phyloP scores from a whole-genome alignment of 2,888 invertebrate species.

The Lasioglossum vierecki region DNA sequence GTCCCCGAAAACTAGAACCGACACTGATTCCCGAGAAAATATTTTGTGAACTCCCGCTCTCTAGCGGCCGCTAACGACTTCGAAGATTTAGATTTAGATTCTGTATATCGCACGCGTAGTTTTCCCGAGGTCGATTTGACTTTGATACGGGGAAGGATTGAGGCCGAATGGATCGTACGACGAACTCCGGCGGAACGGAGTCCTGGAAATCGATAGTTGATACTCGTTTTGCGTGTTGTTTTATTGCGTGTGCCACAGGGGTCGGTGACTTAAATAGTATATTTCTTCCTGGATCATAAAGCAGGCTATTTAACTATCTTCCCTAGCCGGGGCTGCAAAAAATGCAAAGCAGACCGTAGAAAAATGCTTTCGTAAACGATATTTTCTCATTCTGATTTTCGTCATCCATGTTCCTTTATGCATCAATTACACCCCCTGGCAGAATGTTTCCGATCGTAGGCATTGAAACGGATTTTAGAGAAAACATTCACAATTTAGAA shows the following conservation, averaged over 20 bases:
- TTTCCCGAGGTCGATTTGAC: background rate
- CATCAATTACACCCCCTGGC: no score
- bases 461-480: no score
- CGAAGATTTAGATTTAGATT: conserved; percentile 6
- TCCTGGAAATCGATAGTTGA: background rate
- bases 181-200: background rate
- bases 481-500: no score
- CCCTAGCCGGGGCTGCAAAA: background rate
- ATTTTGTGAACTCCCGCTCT: background rate
- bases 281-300: conserved; percentile 4
- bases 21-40: conserved; percentile 2
- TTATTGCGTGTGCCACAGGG: background rate
- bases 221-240: conserved; percentile 2
- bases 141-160: background rate
- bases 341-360: background rate
- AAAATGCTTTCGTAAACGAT: background rate
- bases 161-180: background rate
- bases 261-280: background rate
- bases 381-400: background rate
- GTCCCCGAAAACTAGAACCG: background rate
- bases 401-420: background rate
- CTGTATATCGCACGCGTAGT: background rate
- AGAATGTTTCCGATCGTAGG: no score
- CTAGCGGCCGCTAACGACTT: background rate
- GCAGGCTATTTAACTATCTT: background rate